Conservation (phyloP, 2,113 vertebrate genomes). For the Marmota flaviventris region DNA sequence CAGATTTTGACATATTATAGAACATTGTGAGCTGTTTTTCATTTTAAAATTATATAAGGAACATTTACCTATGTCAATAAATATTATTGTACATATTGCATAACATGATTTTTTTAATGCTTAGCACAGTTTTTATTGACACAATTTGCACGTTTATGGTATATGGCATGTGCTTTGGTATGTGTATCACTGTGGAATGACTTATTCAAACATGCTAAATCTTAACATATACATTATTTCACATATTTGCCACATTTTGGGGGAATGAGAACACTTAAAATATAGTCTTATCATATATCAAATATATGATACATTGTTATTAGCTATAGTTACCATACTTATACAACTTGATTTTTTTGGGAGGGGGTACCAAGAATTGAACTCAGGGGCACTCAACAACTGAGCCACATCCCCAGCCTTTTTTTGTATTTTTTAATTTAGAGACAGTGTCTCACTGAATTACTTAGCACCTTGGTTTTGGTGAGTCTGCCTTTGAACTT, state of each 20-base stretch:
- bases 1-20: background rate
- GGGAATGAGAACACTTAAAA: background rate
- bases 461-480: no score
- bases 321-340: background rate
- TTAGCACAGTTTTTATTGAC: background rate
- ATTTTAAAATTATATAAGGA: background rate
- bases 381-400: no score
- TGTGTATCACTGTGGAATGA: background rate
- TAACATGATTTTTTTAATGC: background rate
- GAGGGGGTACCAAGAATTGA: no score
- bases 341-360: background rate
- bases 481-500: no score
- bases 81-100: background rate
- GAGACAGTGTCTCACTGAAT: no score
- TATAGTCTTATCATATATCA: background rate
- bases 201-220: background rate
- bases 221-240: background rate
- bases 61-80: background rate
- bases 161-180: background rate
- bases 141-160: background rate
- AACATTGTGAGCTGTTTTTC: background rate
- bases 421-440: no score
- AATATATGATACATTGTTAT: background rate
- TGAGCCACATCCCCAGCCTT: no score
- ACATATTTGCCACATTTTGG: background rate